A percentile compares a stretch with the other conserved stretches of the same genome.
Evolutionary conservation across 2,888 invertebrate species (phyloP).

Genomic region (Palloptera scutellata): DNA sequence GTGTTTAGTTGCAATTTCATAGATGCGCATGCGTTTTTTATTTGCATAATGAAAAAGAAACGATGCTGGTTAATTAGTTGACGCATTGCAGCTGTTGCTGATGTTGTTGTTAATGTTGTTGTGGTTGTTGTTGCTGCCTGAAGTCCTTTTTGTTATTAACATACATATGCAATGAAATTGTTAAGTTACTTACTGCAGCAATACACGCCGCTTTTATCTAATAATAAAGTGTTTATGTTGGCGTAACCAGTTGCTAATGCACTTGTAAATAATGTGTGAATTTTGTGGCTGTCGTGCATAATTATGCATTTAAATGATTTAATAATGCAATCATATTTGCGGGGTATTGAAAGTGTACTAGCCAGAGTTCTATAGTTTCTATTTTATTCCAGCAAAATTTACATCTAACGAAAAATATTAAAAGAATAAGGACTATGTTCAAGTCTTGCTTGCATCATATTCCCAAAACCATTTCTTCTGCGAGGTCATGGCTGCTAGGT

Average conservation of each 20-base stretch:
- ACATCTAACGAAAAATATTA: too few relatives aligned
- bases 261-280: background rate
- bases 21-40: too few relatives aligned
- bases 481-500: background rate
- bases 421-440: too few relatives aligned
- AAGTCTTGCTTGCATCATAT: too few relatives aligned
- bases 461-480: too few relatives aligned
- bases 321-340: background rate
- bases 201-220: too few relatives aligned
- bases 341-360: too few relatives aligned
- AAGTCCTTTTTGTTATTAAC: background rate
- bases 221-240: background rate
- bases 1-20: too few relatives aligned
- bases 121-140: background rate
- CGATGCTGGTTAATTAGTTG: background rate
- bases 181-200: too few relatives aligned
- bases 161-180: too few relatives aligned
- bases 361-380: too few relatives aligned
- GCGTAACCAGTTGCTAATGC: slow-evolving; percentile 8
- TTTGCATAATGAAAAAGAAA: background rate
- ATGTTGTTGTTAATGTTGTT: background rate
- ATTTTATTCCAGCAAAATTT: too few relatives aligned
- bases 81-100: background rate
- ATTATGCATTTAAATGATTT: background rate
- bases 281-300: background rate